Evolutionary conservation across 2,888 invertebrate species (phyloP).

Genomic region (Polietes domitor): DNA sequence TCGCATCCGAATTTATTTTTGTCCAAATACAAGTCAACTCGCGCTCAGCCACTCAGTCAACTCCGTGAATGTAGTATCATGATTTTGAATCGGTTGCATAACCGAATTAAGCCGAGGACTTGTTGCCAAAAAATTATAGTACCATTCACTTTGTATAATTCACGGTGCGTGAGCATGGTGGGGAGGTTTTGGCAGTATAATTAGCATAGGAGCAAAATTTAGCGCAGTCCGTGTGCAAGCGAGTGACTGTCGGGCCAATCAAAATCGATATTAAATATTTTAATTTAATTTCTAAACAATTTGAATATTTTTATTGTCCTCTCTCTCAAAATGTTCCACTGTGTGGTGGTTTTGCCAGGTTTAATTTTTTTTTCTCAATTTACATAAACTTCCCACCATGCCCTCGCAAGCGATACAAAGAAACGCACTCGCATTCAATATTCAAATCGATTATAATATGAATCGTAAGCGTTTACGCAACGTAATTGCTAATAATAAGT

Average conservation of each 20-base stretch:
- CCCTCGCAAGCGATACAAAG: not conserved
- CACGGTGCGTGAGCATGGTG: not conserved
- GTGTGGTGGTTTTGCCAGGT: no score
- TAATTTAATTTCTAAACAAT: no score
- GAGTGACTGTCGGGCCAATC: not conserved
- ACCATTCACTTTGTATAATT: slow-evolving; percentile 28
- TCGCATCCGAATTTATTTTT: slow-evolving; percentile 5
- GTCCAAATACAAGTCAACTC: slow-evolving; percentile 8
- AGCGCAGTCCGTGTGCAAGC: no score
- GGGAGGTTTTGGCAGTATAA: no score
- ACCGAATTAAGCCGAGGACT: slow-evolving; percentile 27
- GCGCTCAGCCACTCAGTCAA: not conserved
- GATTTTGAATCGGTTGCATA: slow-evolving; percentile 41
- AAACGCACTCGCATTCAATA: not conserved
- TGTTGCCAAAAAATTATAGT: not conserved
- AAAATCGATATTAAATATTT: no score
- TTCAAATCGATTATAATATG: not conserved
- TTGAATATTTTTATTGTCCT: no score
- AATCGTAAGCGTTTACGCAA: not conserved
- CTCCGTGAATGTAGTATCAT: not conserved
- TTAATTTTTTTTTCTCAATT: no score
- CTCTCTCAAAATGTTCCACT: no score
- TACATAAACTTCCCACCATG: not conserved
- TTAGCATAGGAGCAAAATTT: no score
- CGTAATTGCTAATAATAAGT: not conserved